phyloP scores from a whole-genome alignment of 2,113 vertebrate genomes.

The Megatriorchis doriae region DNA sequence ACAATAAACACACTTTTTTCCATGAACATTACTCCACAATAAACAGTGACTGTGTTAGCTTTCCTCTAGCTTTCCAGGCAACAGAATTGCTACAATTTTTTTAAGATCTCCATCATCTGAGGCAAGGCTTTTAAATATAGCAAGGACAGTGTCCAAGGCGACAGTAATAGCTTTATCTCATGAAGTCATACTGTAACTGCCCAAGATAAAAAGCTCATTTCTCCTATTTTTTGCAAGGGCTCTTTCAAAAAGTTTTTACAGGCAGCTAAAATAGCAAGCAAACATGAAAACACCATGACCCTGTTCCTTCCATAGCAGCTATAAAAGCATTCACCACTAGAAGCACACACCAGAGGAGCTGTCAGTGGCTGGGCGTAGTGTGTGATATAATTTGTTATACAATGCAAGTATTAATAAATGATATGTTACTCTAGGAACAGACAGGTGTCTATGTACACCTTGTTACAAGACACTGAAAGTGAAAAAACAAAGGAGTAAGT shows the following conservation, averaged over 20 bases:
- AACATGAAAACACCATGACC: fast-evolving
- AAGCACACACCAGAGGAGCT: not conserved
- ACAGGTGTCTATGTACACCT: not conserved
- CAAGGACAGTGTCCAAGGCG: not conserved
- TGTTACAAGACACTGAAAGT: not conserved
- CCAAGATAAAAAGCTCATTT: not conserved
- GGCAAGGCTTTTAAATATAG: not conserved
- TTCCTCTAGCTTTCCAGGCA: not conserved
- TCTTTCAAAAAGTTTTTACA: not conserved
- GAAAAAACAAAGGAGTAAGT: not conserved
- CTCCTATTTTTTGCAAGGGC: not conserved
- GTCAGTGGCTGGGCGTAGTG: fast-evolving
- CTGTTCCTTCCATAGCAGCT: not conserved
- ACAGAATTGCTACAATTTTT: not conserved
- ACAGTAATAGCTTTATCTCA: not conserved
- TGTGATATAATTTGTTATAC: not conserved
- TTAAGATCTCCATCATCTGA: not conserved
- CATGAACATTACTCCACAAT: not conserved
- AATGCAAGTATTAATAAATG: not conserved
- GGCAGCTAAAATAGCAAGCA: not conserved
- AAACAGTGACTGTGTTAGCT: not conserved
- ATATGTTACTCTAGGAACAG: not conserved
- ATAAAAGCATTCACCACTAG: not conserved
- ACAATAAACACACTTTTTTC: not conserved
- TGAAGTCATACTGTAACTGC: not conserved